A percentile compares a stretch with the other conserved stretches of the same genome.
Conservation (phyloP, 2,797 vertebrate genomes). For the Xerus rutilus region DNA sequence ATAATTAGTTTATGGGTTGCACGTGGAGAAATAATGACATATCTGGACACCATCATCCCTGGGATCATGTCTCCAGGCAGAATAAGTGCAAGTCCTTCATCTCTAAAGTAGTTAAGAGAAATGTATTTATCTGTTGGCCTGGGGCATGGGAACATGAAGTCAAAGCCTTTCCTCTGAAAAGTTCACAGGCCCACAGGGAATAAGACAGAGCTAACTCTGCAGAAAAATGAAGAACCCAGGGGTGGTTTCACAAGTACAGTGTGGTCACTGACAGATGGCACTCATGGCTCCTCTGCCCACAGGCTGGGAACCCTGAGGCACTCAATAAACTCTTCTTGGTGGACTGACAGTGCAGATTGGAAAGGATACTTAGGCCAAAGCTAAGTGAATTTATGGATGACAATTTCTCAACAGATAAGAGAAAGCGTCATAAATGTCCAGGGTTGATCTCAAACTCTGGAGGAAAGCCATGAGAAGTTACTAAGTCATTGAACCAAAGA, state of each 20-base stretch:
- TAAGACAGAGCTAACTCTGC: background rate
- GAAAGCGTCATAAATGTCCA: slow-evolving; percentile 16
- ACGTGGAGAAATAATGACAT: background rate
- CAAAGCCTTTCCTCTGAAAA: background rate
- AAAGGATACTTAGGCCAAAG: background rate
- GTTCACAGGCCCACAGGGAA: background rate
- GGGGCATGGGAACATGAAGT: background rate
- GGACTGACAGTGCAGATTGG: background rate
- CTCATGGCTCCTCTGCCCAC: too few relatives aligned
- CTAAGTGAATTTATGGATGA: background rate
- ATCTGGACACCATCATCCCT: background rate
- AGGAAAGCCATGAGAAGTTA: background rate
- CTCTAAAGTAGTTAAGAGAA: slow-evolving; percentile 12
- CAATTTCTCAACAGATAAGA: slow-evolving; percentile 16
- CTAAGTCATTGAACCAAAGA: slow-evolving; percentile 35
- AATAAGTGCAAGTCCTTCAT: background rate
- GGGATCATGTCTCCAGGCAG: background rate
- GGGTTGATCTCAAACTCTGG: background rate
- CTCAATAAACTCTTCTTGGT: background rate
- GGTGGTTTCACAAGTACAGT: background rate
- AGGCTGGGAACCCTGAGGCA: background rate
- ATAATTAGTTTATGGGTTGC: background rate
- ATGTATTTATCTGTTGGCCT: background rate
- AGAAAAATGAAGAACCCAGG: background rate
- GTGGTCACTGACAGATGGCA: background rate